These are phyloP conservation scores for Zootermopsis nevadensis DNA, from an alignment of 2,888 invertebrate genomes.

Conservation along the genomic window DNA sequence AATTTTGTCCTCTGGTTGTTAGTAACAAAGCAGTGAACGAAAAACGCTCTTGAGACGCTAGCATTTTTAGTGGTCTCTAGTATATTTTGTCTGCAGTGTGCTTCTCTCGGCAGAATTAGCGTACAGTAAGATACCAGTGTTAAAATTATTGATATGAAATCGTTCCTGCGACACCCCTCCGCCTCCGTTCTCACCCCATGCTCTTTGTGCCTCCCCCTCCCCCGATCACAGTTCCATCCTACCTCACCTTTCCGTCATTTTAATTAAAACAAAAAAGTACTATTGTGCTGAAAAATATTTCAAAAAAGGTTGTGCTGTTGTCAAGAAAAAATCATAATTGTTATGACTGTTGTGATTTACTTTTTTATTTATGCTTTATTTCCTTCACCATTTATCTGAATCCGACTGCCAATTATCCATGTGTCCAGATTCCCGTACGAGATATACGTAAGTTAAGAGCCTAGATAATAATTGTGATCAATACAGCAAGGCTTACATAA, in stretches of 20 bases:
- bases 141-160: slow-evolving; percentile 34
- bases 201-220: slow-evolving; percentile 29
- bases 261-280: slow-evolving; percentile 55
- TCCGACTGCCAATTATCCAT: slow-evolving; percentile 27
- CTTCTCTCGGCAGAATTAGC: slow-evolving; percentile 17
- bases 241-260: slow-evolving; percentile 51
- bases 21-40: neutral
- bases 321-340: slow-evolving; percentile 61
- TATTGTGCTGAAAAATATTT: slow-evolving; percentile 59
- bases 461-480: slow-evolving; percentile 54
- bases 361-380: slow-evolving; percentile 57
- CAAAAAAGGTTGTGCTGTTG: slow-evolving; percentile 65
- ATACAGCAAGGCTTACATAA: slow-evolving; percentile 56
- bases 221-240: slow-evolving; percentile 38
- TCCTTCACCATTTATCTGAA: slow-evolving; percentile 15
- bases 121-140: slow-evolving; percentile 26
- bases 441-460: slow-evolving; percentile 65
- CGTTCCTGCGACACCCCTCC: slow-evolving; percentile 19
- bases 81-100: slow-evolving; percentile 21
- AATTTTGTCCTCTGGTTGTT: neutral
- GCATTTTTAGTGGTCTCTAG: too few relatives aligned
- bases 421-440: slow-evolving; percentile 55
- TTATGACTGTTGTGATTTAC: slow-evolving; percentile 66
- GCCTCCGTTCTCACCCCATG: slow-evolving; percentile 16
- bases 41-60: too few relatives aligned